Evolutionary conservation across 1,140 invertebrate genomes (phyloP), one percentile per base, ranked within the genome.

Genomic region (Dendroctonus ponderosae): DNA sequence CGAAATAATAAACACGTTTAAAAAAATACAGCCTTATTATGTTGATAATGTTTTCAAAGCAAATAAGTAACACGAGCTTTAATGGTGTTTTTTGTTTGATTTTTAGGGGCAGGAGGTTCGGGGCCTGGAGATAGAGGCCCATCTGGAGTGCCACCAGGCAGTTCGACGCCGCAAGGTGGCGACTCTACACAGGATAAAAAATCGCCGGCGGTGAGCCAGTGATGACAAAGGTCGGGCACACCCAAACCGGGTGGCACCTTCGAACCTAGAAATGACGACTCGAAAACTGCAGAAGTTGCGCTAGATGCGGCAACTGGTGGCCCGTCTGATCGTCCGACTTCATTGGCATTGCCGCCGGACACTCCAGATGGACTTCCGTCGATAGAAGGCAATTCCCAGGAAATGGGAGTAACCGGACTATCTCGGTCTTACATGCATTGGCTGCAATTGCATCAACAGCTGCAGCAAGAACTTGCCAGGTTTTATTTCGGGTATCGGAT

Each of bases 161-260:
- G 87, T 68, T 84, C 82, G 76, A 85, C 83, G 75, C 87, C 81
- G 70, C 82, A 82, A 74, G 82, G 83, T 75, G 84, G 85, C 69
- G 87, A 87, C 82, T 86, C 85, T 77, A 42, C 65, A 12, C 65
- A 67, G 58, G 89, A 90, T 80, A 91, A 91, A 80, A 91, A 91
- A 80, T 90, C 87, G 78, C 88, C 89, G 75, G 87, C 89, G 74
- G 88, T 91, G 82, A 89, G 87, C 81, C 85, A 86, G 83, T 85
- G 83, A 85, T 83, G 82, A 81, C 82, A 81, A 69, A 69, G 61
- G 14, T 59, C 62, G 14, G 44, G 67, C 61, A 56, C 65, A 61
- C 65, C 65, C 65, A 67, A 67, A 67, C 56, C 56, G 42, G 58
- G 57, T 60, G 65, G 50, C 58, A 61, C 42, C 65, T 43, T 38